Evolutionary conservation across 2,888 invertebrate species (phyloP).

Genomic region (Dendrolimus houi): DNA sequence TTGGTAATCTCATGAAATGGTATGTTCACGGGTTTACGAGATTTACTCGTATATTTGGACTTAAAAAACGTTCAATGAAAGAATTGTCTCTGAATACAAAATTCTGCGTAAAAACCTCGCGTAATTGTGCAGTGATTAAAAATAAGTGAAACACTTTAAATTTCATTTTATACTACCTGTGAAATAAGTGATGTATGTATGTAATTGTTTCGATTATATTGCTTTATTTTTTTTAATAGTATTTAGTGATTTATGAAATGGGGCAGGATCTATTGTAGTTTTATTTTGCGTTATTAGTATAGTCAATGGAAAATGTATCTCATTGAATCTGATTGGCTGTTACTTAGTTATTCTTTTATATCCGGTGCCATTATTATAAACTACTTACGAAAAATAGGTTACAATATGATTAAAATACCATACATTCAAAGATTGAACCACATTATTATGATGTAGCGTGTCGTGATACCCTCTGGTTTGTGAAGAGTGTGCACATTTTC

Average conservation of each 20-base stretch:
- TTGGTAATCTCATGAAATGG: too few species aligned
- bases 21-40: too few species aligned
- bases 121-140: constrained; percentile 19
- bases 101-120: constrained; percentile 6
- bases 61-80: too few species aligned
- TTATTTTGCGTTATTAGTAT: constrained; percentile 14
- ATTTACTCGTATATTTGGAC: too few species aligned
- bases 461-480: too few species aligned
- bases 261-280: constrained; percentile 23
- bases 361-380: constrained; percentile 39
- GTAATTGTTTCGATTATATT: constrained; percentile 26
- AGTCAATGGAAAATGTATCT: constrained; percentile 9
- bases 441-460: too few species aligned
- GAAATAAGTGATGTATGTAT: constrained; percentile 48
- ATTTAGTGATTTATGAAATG: constrained; percentile 16
- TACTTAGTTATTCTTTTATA: constrained; percentile 40
- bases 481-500: too few species aligned
- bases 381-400: too few species aligned
- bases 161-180: constrained; percentile 40
- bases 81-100: not conserved
- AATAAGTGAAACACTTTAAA: constrained; percentile 31
- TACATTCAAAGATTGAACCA: too few species aligned
- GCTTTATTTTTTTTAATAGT: constrained; percentile 3
- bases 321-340: constrained; percentile 38
- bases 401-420: too few species aligned